Percentiles rank a stretch among this genome's conserved stretches.
phyloP scores from a whole-genome alignment of 1,140 invertebrate genomes.

The Goniozus legneri region DNA sequence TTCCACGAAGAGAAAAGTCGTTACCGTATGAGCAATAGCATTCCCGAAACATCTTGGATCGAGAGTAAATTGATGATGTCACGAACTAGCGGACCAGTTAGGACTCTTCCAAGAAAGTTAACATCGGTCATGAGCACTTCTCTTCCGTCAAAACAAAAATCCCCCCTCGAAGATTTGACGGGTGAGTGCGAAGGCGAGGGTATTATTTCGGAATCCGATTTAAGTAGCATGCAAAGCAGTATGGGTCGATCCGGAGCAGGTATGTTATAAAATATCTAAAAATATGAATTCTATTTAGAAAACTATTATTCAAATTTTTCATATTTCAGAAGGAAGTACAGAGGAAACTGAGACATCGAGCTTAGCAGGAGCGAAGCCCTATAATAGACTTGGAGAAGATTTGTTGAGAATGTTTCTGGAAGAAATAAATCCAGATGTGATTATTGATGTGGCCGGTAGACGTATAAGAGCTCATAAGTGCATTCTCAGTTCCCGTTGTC shows the following conservation, averaged over 20 bases:
- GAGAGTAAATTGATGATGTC: constrained; percentile 62
- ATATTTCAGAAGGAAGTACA: constrained; percentile 47
- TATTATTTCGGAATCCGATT: constrained; percentile 51
- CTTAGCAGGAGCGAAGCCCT: constrained; percentile 50
- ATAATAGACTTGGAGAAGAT: constrained; percentile 76
- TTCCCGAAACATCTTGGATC: constrained; percentile 65
- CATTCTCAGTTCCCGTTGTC: constrained; percentile 81
- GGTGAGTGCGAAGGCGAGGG: constrained; percentile 41
- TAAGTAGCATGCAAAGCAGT: constrained; percentile 58
- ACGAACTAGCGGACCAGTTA: constrained; percentile 51
- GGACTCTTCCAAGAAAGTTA: constrained; percentile 36
- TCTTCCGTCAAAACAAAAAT: constrained; percentile 44
- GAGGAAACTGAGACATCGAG: constrained; percentile 55
- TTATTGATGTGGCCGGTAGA: constrained; percentile 73
- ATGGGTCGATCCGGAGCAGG: constrained; percentile 55
- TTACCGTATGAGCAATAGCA: constrained; percentile 52
- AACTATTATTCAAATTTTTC: neutral
- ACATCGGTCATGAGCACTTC: constrained; percentile 43
- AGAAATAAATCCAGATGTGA: constrained; percentile 82
- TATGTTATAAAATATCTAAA: constrained; percentile 19
- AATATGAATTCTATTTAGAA: too few species aligned
- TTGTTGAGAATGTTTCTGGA: constrained; percentile 84
- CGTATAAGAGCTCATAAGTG: constrained; percentile 85
- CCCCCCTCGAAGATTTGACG: constrained; percentile 38
- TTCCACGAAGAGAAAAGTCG: constrained; percentile 30